Evolutionary conservation across 2,113 vertebrate species (phyloP), one percentile per base, ranked within the genome.

Genomic region (Brachypodius melanocephalos): DNA sequence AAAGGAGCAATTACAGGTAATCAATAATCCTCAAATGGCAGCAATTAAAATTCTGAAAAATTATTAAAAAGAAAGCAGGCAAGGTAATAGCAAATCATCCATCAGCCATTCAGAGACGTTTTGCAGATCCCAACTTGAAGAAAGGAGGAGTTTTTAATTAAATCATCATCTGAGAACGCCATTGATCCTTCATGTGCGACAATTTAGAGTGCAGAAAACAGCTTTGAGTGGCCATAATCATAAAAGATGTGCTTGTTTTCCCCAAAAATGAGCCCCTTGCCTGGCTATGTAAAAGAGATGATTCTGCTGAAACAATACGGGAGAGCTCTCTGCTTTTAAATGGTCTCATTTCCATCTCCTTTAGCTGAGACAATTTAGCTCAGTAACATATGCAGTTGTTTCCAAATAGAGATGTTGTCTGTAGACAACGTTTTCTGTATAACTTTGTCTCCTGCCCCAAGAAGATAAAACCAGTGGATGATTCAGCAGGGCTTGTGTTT

Each of bases 161-260:
- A 96, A 95, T 88, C 71, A 57, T 91, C 86, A 75, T 92, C 68
- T 89, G 52, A 92, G 68, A 85, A 78, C 0, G 12, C 55, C 49
- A 65, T 72, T 92, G 92, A 93, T 94, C 76, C 85, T 94, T 91
- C 65, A 59, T n/a, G 34, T 85, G 42, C 28, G 16, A 89, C 81
- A 77, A 85, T 91, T 95, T 85, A 54, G 74, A 89, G 55, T 48
- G 57, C 61, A 93, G 88, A 68, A 86, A 93, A 84, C 67, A 84
- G 91, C 38, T 88, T 91, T 52, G 36, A 84, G 79, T 88, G 63
- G 61, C 91, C 84, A 78, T 96, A 94, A 95, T 62, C 31, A 6
- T 96, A 96, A 96, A 95, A 96, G 43, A 96, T 93, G 94, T 49
- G 76, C 83, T 95, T 97, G 75, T 94, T 95, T 97, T 78, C 48